phyloP scores from a whole-genome alignment of 1,140 invertebrate genomes.

The Elysia chlorotica region DNA sequence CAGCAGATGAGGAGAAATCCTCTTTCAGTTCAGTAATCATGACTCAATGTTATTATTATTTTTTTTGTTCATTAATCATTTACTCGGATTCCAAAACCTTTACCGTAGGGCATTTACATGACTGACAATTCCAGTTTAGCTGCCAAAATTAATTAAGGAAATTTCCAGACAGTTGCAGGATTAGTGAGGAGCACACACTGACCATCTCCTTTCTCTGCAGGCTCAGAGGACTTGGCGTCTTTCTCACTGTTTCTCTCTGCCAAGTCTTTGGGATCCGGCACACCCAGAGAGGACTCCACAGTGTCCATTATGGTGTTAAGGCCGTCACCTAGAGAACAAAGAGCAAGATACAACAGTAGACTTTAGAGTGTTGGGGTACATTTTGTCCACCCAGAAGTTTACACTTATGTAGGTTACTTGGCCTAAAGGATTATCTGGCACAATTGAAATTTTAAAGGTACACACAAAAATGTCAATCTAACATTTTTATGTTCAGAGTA shows the following conservation, averaged over 20 bases:
- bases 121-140: no score
- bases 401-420: neutral
- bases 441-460: neutral
- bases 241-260: slow-evolving; percentile 56
- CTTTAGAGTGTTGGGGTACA: neutral
- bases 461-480: neutral
- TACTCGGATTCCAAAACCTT: no score
- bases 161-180: no score
- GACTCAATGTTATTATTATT: no score
- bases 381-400: neutral
- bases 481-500: neutral
- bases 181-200: no score
- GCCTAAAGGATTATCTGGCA: neutral
- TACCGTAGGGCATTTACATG: no score
- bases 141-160: no score
- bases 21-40: no score
- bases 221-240: no score
- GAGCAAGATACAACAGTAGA: neutral
- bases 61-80: no score
- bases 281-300: slow-evolving; percentile 71
- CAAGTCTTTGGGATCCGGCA: slow-evolving; percentile 77
- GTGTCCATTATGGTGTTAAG: slow-evolving; percentile 77
- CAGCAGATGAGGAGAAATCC: no score
- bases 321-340: slow-evolving; percentile 67
- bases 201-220: no score